Percentiles rank a stretch among this genome's conserved stretches.
Evolutionary conservation across 2,797 vertebrate genomes (phyloP).

Genomic region (Florisuga fusca): DNA sequence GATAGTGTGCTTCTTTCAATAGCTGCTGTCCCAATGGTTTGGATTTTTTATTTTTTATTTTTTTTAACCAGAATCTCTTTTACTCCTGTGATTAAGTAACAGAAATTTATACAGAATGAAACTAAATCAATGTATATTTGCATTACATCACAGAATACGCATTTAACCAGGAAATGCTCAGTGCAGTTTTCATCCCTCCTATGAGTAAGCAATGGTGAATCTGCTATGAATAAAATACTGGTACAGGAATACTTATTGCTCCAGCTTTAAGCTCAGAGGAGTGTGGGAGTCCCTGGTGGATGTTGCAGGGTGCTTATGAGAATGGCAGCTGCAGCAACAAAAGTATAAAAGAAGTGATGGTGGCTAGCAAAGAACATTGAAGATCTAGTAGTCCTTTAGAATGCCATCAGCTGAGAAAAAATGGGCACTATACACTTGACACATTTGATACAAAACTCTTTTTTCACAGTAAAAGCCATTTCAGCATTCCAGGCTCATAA

Average conservation of each 20-base stretch:
- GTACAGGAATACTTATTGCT: neutral
- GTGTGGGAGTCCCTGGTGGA: neutral
- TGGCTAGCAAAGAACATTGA: neutral
- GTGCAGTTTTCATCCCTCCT: neutral
- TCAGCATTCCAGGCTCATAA: neutral
- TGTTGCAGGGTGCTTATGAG: neutral
- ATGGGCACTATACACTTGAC: neutral
- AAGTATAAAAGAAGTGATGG: neutral
- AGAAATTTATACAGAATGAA: conserved; percentile 13
- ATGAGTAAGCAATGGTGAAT: neutral
- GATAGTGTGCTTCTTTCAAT: neutral
- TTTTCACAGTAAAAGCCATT: neutral
- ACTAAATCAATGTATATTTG: neutral
- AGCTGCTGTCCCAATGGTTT: neutral
- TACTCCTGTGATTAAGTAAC: neutral
- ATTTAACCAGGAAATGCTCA: neutral
- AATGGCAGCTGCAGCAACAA: neutral
- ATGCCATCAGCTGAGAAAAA: neutral
- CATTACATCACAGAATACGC: neutral
- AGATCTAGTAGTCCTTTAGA: neutral
- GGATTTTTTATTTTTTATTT: neutral
- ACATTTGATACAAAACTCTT: neutral
- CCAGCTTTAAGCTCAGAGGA: neutral
- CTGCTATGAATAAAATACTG: neutral
- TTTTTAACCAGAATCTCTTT: neutral